phyloP scores from a whole-genome alignment of 2,888 invertebrate genomes.

The Ectropis crepuscularia region DNA sequence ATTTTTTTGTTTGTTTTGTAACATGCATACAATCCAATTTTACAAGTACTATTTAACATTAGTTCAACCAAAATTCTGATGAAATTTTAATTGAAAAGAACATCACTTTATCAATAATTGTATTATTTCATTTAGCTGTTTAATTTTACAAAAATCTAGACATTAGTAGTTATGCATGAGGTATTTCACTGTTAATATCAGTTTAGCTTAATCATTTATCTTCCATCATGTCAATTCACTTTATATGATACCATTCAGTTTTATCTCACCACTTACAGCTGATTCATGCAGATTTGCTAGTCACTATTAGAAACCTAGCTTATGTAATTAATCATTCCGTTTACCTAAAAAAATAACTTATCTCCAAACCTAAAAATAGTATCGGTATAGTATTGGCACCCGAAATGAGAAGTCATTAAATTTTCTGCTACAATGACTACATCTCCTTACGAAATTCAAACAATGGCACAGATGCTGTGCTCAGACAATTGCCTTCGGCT shows the following conservation, averaged over 20 bases:
- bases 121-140: too few species aligned
- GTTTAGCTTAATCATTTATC: not conserved
- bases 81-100: too few species aligned
- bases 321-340: conserved; percentile 3
- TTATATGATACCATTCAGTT: not conserved
- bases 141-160: too few species aligned
- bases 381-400: conserved; percentile 4
- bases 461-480: conserved; percentile 74
- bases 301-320: conserved; percentile 1
- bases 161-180: too few species aligned
- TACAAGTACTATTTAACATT: too few species aligned
- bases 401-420: conserved; percentile 38
- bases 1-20: too few species aligned
- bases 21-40: too few species aligned
- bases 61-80: too few species aligned
- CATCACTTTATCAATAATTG: too few species aligned
- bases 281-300: conserved; percentile 9
- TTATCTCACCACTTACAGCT: conserved; percentile 7
- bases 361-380: not conserved
- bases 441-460: conserved; percentile 73
- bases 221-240: not conserved
- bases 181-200: not conserved
- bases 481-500: conserved; percentile 72
- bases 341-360: not conserved
- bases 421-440: conserved; percentile 68